These are phyloP conservation scores for Aproaerema taeniolella DNA, from an alignment of 2,888 invertebrate species.

Conservation along the genomic window DNA sequence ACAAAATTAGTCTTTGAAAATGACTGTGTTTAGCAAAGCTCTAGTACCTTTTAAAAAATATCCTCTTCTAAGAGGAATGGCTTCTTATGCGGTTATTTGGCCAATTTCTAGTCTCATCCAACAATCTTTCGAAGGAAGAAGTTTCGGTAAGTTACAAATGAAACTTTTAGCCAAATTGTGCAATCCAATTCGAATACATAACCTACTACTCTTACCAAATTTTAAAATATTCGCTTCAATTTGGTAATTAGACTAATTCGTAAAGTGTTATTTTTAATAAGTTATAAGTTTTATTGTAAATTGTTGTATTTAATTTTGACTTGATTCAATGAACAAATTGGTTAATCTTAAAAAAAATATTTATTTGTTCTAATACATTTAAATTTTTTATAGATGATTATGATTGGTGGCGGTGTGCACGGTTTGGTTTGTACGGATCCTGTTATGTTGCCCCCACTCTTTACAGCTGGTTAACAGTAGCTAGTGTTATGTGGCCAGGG, in stretches of 20 bases:
- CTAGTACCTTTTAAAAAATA: slow-evolving; percentile 50
- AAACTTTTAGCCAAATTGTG: no score
- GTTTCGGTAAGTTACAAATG: slow-evolving; percentile 63
- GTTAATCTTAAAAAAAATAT: no score
- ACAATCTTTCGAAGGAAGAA: slow-evolving; percentile 82
- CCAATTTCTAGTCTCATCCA: slow-evolving; percentile 84
- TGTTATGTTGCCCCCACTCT: slow-evolving; percentile 89
- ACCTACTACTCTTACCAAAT: no score
- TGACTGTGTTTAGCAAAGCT: slow-evolving; percentile 51
- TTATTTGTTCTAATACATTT: no score
- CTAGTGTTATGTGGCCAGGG: slow-evolving; percentile 86
- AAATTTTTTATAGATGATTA: slow-evolving; percentile 74
- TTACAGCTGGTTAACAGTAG: slow-evolving; percentile 87
- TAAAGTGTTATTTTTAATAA: no score
- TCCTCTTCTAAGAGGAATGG: slow-evolving; percentile 79
- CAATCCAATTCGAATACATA: no score
- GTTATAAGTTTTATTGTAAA: no score
- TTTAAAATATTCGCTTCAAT: no score
- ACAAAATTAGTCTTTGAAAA: slow-evolving; percentile 19
- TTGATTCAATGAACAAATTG: no score
- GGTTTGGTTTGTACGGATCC: slow-evolving; percentile 88
- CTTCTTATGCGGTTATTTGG: slow-evolving; percentile 84
- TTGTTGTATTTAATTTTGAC: no score
- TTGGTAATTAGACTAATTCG: no score
- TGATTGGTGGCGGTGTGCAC: slow-evolving; percentile 82